Conservation (phyloP, 37 sponge, comb jelly and placozoan species). For the Tethya wilhelma region DNA sequence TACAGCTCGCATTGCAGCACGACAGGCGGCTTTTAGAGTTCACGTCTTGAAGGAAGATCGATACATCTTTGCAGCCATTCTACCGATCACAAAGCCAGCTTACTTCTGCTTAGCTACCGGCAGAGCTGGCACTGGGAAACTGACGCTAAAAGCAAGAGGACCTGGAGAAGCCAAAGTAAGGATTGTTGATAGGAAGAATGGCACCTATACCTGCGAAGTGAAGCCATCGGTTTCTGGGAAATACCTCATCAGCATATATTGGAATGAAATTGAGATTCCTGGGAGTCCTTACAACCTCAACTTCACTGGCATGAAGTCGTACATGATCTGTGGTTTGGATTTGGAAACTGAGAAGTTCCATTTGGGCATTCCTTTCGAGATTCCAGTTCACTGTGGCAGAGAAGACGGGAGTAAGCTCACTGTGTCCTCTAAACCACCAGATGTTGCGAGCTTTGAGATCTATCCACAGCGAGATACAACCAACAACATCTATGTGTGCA, state of each 20-base stretch:
- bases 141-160: slow-evolving; percentile 39
- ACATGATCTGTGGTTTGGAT: slow-evolving; percentile 34
- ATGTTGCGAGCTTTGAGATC: slow-evolving; percentile 25
- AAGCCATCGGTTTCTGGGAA: slow-evolving; percentile 32
- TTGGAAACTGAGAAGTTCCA: slow-evolving; percentile 8
- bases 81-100: background rate
- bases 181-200: slow-evolving; percentile 16
- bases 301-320: slow-evolving; percentile 7
- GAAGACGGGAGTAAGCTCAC: slow-evolving; percentile 10
- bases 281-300: slow-evolving; percentile 68
- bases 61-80: slow-evolving; percentile 5
- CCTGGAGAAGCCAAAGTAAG: slow-evolving; percentile 26
- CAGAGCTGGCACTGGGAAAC: slow-evolving; percentile 46
- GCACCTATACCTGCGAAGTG: slow-evolving; percentile 24
- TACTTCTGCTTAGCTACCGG: slow-evolving; percentile 13
- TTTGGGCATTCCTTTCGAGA: slow-evolving; percentile 9
- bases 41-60: slow-evolving; percentile 44
- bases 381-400: slow-evolving; percentile 40
- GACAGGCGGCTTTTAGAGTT: slow-evolving; percentile 40
- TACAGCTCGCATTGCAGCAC: background rate
- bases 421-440: slow-evolving; percentile 20
- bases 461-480: background rate
- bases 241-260: slow-evolving; percentile 54
- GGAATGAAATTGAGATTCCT: slow-evolving; percentile 48
- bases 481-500: slow-evolving; percentile 17